Percentiles rank a stretch among this genome's conserved stretches.
Evolutionary conservation across 2,113 vertebrate genomes (phyloP).

Genomic region (Galemys pyrenaicus): DNA sequence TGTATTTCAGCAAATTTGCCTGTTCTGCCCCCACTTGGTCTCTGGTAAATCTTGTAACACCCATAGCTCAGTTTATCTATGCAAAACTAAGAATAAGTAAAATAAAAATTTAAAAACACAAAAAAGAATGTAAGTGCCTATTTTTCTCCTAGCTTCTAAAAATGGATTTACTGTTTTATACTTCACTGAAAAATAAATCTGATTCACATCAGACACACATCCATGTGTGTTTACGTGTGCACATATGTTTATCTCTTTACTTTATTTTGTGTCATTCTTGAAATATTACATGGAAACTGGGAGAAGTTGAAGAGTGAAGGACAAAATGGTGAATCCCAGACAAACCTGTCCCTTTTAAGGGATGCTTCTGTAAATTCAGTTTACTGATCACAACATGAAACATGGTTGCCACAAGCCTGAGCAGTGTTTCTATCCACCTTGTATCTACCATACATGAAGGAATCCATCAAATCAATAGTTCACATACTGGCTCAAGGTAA

Average conservation of each 20-base stretch:
- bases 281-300: not conserved
- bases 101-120: no score
- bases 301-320: not conserved
- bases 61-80: no score
- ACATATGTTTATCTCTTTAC: not conserved
- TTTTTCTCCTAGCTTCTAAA: no score
- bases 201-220: not conserved
- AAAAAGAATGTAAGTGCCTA: no score
- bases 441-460: not conserved
- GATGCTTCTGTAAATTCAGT: not conserved
- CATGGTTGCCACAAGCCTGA: not conserved
- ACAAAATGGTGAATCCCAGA: no score
- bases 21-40: no score
- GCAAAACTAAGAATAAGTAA: no score
- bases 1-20: no score
- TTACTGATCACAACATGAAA: not conserved
- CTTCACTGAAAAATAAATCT: not conserved
- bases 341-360: not conserved
- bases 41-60: no score
- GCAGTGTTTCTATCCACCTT: not conserved
- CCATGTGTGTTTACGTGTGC: not conserved
- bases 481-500: not conserved
- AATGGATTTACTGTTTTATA: no score
- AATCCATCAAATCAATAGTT: not conserved
- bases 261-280: not conserved